phyloP scores from a whole-genome alignment of 1,140 invertebrate genomes.

The Colletes latitarsis region DNA sequence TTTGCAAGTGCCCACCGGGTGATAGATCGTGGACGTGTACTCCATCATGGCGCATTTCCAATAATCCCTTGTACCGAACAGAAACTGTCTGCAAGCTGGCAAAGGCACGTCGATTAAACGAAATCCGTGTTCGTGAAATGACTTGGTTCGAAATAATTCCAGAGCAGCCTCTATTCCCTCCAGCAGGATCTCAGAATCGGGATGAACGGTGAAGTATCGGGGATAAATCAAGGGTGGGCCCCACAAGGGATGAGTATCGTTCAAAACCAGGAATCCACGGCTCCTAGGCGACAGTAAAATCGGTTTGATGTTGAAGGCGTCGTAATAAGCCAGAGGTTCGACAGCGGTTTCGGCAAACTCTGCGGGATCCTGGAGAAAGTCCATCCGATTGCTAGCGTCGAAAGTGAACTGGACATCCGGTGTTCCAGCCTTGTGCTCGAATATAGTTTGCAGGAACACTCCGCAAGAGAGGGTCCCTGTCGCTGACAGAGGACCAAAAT shows the following conservation, averaged over 20 bases:
- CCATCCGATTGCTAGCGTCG: slow-evolving; percentile 77
- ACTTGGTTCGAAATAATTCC: slow-evolving; percentile 59
- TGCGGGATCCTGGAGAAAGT: slow-evolving; percentile 69
- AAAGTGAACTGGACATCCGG: slow-evolving; percentile 87
- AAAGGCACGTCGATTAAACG: slow-evolving; percentile 61
- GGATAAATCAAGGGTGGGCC: slow-evolving; percentile 84
- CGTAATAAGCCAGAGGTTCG: slow-evolving; percentile 73
- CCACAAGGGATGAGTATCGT: slow-evolving; percentile 81
- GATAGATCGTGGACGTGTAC: slow-evolving; percentile 85
- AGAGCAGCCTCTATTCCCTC: slow-evolving; percentile 76
- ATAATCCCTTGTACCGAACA: slow-evolving; percentile 82
- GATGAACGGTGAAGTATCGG: slow-evolving; percentile 80
- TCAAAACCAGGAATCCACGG: slow-evolving; percentile 80
- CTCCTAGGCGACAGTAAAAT: slow-evolving; percentile 82
- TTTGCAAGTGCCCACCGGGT: slow-evolving; percentile 88
- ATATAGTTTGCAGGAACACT: slow-evolving; percentile 73
- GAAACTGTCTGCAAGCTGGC: slow-evolving; percentile 68
- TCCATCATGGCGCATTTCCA: slow-evolving; percentile 85
- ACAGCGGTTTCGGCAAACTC: slow-evolving; percentile 68
- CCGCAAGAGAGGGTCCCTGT: slow-evolving; percentile 71
- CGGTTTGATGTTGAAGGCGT: slow-evolving; percentile 76
- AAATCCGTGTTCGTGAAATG: slow-evolving; percentile 64
- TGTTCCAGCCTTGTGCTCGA: slow-evolving; percentile 62
- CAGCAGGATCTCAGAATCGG: slow-evolving; percentile 77
- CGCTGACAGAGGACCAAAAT: slow-evolving; percentile 73